Evolutionary conservation across 1,140 invertebrate genomes (phyloP).

Genomic region (Caenorhabditis inopinata): DNA sequence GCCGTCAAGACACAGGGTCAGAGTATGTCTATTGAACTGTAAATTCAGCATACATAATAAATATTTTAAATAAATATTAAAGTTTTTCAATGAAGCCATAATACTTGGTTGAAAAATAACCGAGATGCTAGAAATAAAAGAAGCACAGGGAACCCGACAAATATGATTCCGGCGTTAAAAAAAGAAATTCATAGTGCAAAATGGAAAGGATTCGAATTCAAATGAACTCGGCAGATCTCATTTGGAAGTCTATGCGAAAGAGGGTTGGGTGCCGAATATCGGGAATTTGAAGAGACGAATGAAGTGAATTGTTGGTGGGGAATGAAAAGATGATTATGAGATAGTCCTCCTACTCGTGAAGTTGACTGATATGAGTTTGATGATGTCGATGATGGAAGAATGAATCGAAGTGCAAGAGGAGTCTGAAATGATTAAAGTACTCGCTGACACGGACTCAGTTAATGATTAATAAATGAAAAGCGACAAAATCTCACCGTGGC

Average conservation of each 20-base stretch:
- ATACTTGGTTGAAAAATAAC: background rate
- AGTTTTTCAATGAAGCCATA: background rate
- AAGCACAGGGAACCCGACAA: background rate
- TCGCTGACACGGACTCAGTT: too few relatives aligned
- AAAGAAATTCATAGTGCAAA: too few relatives aligned
- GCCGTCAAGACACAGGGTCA: conserved; percentile 35
- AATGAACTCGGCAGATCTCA: conserved; percentile 19
- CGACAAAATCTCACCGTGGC: background rate
- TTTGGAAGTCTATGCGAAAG: conserved; percentile 17
- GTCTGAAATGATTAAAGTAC: background rate
- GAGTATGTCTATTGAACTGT: background rate
- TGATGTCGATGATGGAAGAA: background rate
- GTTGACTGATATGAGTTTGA: background rate
- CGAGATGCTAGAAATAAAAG: conserved; percentile 15
- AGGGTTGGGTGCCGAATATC: conserved; percentile 6
- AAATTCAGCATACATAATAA: background rate
- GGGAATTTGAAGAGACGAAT: background rate
- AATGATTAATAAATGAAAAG: background rate
- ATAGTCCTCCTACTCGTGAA: background rate
- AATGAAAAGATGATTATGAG: conserved; percentile 13
- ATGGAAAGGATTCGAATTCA: conserved; percentile 9
- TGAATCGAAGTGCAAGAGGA: conserved; percentile 8
- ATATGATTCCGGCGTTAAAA: too few relatives aligned
- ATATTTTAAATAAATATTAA: too few relatives aligned
- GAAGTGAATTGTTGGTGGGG: conserved; percentile 6